Evolutionary conservation across 1,140 invertebrate species (phyloP).

Genomic region (Monomorium pharaonis): DNA sequence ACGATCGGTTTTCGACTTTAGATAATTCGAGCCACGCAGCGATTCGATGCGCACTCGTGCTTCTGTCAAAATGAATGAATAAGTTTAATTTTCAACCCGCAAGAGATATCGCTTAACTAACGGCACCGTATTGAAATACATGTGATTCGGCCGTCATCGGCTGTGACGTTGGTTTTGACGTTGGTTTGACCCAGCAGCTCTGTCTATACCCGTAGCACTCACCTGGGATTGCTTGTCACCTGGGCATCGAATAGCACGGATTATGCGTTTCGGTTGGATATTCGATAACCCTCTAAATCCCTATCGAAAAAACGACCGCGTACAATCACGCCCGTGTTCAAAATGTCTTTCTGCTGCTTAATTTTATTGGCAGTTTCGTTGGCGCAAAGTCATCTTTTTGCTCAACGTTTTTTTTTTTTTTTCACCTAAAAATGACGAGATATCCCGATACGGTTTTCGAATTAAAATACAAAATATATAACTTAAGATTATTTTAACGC

Average conservation of each 20-base stretch:
- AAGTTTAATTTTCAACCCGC: constrained; percentile 4
- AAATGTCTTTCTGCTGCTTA: not conserved
- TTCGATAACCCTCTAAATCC: not conserved
- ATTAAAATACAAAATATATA: not conserved
- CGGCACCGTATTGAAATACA: constrained; percentile 16
- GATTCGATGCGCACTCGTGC: not conserved
- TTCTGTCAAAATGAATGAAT: constrained; percentile 8
- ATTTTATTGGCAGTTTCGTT: not conserved
- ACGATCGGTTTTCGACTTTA: not conserved
- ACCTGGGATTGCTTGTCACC: constrained; percentile 31
- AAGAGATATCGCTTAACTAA: constrained; percentile 12
- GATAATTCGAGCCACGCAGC: not conserved
- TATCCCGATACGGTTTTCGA: not conserved
- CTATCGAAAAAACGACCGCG: not conserved
- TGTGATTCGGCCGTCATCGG: constrained; percentile 11
- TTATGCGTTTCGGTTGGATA: not conserved
- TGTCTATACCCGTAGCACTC: constrained; percentile 11
- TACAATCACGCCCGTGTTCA: not conserved
- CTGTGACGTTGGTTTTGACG: constrained; percentile 4
- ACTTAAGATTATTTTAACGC: not conserved
- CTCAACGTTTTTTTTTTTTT: too few species aligned
- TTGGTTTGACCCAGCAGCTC: not conserved
- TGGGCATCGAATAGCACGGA: not conserved
- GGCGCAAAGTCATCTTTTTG: not conserved
- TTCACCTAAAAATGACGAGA: not conserved